Conservation (phyloP, 2,113 vertebrate species). For the Nesogale talazaci region DNA sequence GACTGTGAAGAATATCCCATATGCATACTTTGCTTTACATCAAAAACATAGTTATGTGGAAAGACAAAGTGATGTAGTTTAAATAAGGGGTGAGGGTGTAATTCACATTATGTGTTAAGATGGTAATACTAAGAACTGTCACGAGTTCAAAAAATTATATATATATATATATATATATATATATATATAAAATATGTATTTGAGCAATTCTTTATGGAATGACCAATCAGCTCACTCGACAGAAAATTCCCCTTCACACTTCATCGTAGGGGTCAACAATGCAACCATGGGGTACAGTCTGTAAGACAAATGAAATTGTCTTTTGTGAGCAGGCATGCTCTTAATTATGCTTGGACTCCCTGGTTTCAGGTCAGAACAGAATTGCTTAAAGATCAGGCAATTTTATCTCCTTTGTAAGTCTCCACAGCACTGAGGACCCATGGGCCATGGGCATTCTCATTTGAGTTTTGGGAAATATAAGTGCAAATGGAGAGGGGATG, state of each 20-base stretch:
- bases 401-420: neutral
- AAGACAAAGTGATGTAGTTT: neutral
- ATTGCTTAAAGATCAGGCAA: neutral
- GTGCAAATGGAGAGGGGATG: neutral
- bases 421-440: neutral
- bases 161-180: neutral
- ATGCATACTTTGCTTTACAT: neutral
- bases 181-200: too few species aligned
- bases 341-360: neutral
- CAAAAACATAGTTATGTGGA: neutral
- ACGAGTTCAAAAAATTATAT: neutral
- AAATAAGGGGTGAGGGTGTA: neutral
- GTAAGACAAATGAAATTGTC: neutral
- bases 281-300: rapidly evolving
- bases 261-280: neutral
- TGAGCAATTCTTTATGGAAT: too few species aligned
- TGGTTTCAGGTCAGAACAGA: neutral
- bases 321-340: neutral
- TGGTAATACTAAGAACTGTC: neutral
- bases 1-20: neutral
- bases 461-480: neutral
- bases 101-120: neutral
- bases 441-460: neutral
- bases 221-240: neutral
- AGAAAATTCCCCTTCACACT: neutral